Conservation (phyloP, 2,888 invertebrate species). For the Alsophila aescularia region DNA sequence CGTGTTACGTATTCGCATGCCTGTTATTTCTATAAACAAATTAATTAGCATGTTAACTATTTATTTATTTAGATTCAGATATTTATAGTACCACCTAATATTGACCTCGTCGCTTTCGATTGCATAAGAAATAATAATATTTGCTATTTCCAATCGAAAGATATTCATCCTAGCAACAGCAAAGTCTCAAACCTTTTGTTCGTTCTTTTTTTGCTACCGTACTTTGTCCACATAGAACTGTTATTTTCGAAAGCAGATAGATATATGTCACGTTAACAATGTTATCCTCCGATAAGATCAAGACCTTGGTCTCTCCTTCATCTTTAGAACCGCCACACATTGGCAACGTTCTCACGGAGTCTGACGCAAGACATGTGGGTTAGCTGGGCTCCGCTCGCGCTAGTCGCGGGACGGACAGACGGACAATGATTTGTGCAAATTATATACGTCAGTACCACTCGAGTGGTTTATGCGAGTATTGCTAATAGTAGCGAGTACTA, state of each 20-base stretch:
- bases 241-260: neutral
- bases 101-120: neutral
- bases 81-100: neutral
- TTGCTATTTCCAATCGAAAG: neutral
- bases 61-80: neutral
- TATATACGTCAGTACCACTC: slow-evolving; percentile 43
- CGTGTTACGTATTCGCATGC: no score
- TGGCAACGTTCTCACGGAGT: slow-evolving; percentile 4
- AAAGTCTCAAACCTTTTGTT: neutral
- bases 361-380: slow-evolving; percentile 18
- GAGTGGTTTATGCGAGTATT: slow-evolving; percentile 24
- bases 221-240: neutral
- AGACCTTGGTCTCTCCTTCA: neutral
- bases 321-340: neutral
- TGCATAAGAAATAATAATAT: slow-evolving; percentile 4
- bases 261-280: neutral
- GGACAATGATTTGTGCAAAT: slow-evolving; percentile 70
- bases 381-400: neutral
- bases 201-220: neutral
- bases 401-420: slow-evolving; percentile 27
- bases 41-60: no score
- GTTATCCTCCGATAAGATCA: slow-evolving; percentile 8
- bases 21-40: no score
- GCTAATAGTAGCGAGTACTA: slow-evolving; percentile 14
- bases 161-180: neutral